Evolutionary conservation across 1,140 invertebrate genomes (phyloP).

Genomic region (Diorhabda sublineata): DNA sequence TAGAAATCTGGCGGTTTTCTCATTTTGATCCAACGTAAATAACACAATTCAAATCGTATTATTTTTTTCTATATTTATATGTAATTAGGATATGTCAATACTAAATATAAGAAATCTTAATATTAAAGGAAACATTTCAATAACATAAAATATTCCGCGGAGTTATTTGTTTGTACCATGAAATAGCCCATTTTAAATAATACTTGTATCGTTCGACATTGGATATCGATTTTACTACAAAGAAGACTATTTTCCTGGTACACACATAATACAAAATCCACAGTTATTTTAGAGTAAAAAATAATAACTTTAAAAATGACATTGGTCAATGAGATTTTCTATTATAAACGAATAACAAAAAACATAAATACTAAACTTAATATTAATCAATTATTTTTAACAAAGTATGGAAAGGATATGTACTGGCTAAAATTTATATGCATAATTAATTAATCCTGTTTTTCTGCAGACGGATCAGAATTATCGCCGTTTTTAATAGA

Average conservation of each 20-base stretch:
- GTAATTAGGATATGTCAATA: not conserved
- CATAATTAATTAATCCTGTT: constrained; percentile 9
- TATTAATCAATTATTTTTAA: constrained; percentile 13
- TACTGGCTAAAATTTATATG: constrained; percentile 30
- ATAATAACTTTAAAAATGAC: not conserved
- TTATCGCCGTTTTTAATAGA: constrained; percentile 45
- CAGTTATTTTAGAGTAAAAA: too few species aligned
- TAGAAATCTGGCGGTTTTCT: too few species aligned
- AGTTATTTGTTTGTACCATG: not conserved
- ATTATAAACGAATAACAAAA: constrained; percentile 9
- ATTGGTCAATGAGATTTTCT: constrained; percentile 17
- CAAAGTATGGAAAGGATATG: constrained; percentile 40
- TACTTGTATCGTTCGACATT: not conserved
- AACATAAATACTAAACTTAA: constrained; percentile 16
- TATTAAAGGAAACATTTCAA: not conserved
- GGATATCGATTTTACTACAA: too few species aligned
- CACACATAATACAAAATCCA: too few species aligned
- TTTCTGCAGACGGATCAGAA: constrained; percentile 30
- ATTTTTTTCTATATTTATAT: not conserved
- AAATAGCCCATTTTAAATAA: constrained; percentile 1
- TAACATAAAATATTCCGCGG: not conserved
- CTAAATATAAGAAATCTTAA: constrained; percentile 1
- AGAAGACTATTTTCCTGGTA: too few species aligned
- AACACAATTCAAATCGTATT: not conserved
- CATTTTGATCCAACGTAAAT: too few species aligned